phyloP scores from a whole-genome alignment of 2,113 vertebrate species.

The Gymnobelideus leadbeateri region DNA sequence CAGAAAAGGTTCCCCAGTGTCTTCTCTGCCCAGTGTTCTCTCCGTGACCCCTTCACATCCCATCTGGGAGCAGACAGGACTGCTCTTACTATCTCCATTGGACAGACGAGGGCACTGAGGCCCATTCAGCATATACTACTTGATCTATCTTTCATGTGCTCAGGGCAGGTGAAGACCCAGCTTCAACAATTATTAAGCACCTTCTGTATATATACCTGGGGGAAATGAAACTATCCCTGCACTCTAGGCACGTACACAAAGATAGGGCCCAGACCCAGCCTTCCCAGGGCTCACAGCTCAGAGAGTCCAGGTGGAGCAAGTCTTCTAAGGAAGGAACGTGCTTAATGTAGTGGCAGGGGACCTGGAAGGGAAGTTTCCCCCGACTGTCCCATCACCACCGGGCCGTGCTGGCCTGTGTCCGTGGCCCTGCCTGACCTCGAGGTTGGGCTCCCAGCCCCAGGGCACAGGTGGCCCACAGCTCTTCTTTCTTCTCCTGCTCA shows the following conservation, averaged over 20 bases:
- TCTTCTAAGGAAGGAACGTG: neutral
- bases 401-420: neutral
- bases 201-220: no score
- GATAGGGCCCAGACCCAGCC: neutral
- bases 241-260: neutral
- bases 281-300: neutral
- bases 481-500: slow-evolving; percentile 41
- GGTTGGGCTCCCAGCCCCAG: neutral
- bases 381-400: neutral
- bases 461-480: neutral
- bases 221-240: neutral
- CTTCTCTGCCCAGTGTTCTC: neutral
- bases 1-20: neutral
- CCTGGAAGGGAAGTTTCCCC: neutral
- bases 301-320: neutral
- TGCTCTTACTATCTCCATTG: no score
- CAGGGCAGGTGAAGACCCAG: neutral
- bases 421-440: neutral
- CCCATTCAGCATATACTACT: neutral
- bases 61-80: no score
- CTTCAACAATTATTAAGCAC: neutral
- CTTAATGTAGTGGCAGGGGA: neutral
- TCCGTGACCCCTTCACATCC: neutral
- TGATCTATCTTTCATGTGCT: neutral
- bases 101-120: neutral